Percentiles rank a stretch among this genome's conserved stretches.
phyloP scores from a whole-genome alignment of 2,797 vertebrate species.

The Lepus townsendii region DNA sequence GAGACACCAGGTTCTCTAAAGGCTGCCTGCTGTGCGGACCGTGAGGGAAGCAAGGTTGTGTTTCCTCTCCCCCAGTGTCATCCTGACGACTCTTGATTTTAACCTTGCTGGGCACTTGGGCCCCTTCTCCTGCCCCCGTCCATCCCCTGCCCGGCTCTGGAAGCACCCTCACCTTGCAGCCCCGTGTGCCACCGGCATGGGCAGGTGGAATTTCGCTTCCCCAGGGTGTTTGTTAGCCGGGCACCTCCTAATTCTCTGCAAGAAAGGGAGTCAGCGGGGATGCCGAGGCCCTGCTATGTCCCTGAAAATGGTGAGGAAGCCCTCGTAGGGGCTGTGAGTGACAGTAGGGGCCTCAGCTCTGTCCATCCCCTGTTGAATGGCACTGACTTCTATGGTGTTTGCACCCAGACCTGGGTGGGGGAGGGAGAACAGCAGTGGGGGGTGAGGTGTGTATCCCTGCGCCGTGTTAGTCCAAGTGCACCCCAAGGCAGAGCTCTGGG shows the following conservation, averaged over 20 bases:
- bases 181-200: accelerated
- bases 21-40: neutral
- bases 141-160: accelerated
- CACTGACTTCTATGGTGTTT: neutral
- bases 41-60: neutral
- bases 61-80: slow-evolving; percentile 39
- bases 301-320: neutral
- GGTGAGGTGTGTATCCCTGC: accelerated
- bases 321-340: neutral
- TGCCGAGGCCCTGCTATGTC: accelerated
- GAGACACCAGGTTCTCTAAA: accelerated
- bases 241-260: neutral
- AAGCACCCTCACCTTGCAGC: accelerated
- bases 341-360: neutral
- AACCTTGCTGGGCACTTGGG: neutral
- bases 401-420: neutral
- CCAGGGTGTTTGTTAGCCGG: neutral
- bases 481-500: accelerated
- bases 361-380: neutral
- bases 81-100: neutral
- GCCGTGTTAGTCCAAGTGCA: neutral
- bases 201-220: neutral
- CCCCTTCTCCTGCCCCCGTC: too few species aligned
- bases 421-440: too few species aligned
- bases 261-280: neutral